Percentiles rank a stretch among this genome's conserved stretches.
Conservation (phyloP, 2,113 vertebrate species). For the Meleagris gallopavo region DNA sequence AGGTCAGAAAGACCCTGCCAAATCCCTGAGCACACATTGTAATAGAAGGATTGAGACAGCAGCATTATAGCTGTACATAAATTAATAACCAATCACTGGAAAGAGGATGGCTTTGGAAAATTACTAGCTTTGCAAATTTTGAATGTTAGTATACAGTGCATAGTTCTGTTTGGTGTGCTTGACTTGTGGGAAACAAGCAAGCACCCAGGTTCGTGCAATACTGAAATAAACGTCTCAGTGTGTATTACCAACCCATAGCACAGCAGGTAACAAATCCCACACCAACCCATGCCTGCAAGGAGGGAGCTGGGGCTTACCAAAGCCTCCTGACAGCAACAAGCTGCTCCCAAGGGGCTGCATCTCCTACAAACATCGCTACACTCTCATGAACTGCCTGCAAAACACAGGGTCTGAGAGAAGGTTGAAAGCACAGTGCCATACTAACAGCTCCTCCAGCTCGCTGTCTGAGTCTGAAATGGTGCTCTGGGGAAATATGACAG, state of each 20-base stretch:
- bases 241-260: background rate
- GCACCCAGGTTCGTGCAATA: background rate
- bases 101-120: background rate
- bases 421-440: background rate
- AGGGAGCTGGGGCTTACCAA: background rate
- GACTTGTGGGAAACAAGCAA: background rate
- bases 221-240: background rate
- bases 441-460: background rate
- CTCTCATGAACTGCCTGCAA: background rate
- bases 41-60: background rate
- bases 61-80: background rate
- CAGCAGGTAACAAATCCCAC: background rate
- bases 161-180: background rate
- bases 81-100: background rate
- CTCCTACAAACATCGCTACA: background rate
- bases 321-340: background rate
- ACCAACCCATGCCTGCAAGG: fast-evolving
- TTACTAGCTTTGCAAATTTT: background rate
- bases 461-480: background rate
- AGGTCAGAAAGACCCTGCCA: background rate
- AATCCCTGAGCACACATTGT: background rate
- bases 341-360: background rate
- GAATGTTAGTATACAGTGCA: background rate
- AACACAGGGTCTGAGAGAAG: background rate
- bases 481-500: background rate